Conservation (phyloP, 1,140 invertebrate genomes). For the Artemia franciscana region DNA sequence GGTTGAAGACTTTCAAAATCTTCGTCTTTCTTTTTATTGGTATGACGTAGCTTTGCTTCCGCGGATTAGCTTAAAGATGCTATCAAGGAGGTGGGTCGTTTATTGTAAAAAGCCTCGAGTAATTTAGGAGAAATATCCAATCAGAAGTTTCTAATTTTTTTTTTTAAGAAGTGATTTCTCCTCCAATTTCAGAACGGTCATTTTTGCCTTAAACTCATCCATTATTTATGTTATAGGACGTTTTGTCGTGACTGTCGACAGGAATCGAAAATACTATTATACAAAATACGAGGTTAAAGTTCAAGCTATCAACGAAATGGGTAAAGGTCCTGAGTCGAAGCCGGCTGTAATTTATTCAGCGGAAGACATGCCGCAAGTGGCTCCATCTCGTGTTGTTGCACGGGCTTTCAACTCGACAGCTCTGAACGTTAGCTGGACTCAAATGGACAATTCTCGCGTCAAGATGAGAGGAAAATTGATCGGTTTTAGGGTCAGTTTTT, state of each 20-base stretch:
- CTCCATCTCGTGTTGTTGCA: constrained; percentile 54
- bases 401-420: constrained; percentile 67
- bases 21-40: no score
- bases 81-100: no score
- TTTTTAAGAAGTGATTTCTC: no score
- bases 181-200: no score
- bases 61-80: no score
- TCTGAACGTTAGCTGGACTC: constrained; percentile 72
- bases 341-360: constrained; percentile 59
- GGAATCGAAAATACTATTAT: constrained; percentile 45
- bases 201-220: no score
- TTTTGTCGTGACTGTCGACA: constrained; percentile 35
- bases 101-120: no score
- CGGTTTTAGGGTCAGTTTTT: constrained; percentile 49
- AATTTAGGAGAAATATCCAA: no score
- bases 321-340: constrained; percentile 55
- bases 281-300: constrained; percentile 67
- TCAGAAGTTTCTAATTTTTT: no score
- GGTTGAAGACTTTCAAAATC: no score
- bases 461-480: constrained; percentile 67
- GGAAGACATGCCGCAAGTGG: constrained; percentile 79
- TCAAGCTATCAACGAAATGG: constrained; percentile 54
- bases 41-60: no score
- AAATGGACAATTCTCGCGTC: constrained; percentile 59
- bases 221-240: constrained; percentile 1